These are phyloP conservation scores for Andrena minutula DNA, from an alignment of 2,888 invertebrate species.

Conservation along the genomic window DNA sequence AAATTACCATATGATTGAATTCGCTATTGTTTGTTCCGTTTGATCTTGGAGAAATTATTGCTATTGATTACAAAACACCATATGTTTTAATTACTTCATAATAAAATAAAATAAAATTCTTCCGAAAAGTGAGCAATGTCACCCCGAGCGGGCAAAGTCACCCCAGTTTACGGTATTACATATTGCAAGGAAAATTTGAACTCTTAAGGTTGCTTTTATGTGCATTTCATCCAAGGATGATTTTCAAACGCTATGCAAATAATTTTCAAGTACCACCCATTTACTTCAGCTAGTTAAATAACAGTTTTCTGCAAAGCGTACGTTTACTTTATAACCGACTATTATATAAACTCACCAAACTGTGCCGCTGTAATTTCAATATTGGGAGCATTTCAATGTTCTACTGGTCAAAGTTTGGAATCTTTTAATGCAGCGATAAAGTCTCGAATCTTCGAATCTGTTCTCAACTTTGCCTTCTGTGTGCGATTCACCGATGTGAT, in stretches of 20 bases:
- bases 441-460: slow-evolving; percentile 50
- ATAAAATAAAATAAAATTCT: too few species aligned
- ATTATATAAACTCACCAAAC: background rate
- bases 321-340: slow-evolving; percentile 5
- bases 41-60: too few species aligned
- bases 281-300: slow-evolving; percentile 42
- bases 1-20: too few species aligned
- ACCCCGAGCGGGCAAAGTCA: too few species aligned
- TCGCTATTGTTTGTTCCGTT: too few species aligned
- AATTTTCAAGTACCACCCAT: slow-evolving; percentile 15
- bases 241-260: slow-evolving; percentile 17
- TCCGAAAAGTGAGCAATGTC: too few species aligned
- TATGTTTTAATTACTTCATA: too few species aligned
- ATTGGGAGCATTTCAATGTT: slow-evolving; percentile 52
- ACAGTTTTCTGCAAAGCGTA: slow-evolving; percentile 42
- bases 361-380: slow-evolving; percentile 39
- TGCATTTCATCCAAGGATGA: background rate
- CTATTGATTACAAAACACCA: too few species aligned
- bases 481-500: slow-evolving; percentile 42
- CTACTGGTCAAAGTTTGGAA: slow-evolving; percentile 51
- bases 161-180: too few species aligned
- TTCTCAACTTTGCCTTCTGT: slow-evolving; percentile 50
- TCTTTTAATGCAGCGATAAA: slow-evolving; percentile 65
- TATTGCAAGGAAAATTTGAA: background rate
- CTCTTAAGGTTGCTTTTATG: background rate